These are phyloP conservation scores for Byasa hedistus DNA, from an alignment of 2,888 invertebrate genomes.

Conservation along the genomic window DNA sequence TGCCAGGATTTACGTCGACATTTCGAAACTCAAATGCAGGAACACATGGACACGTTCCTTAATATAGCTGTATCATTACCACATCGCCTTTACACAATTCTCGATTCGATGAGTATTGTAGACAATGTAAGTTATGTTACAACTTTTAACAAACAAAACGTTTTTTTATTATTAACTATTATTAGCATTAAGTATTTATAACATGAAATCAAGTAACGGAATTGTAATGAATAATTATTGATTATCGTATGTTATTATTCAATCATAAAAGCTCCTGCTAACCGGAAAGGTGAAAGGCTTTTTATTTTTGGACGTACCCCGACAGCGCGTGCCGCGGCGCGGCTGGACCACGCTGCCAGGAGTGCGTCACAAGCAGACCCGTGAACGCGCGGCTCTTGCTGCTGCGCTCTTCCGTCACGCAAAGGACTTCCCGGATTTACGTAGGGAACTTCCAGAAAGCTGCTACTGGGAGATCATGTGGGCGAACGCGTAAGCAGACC, in stretches of 20 bases:
- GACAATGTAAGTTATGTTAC: neutral
- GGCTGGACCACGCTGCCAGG: neutral
- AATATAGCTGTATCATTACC: neutral
- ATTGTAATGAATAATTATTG: too few species aligned
- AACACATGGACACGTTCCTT: neutral
- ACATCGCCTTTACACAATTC: neutral
- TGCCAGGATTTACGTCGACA: neutral
- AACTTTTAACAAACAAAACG: too few species aligned
- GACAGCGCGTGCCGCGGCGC: neutral
- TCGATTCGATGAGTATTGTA: neutral
- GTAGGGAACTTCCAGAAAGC: neutral
- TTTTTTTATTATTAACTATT: too few species aligned
- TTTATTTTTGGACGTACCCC: too few species aligned
- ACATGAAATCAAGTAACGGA: too few species aligned
- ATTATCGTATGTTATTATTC: too few species aligned
- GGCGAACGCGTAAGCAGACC: slow-evolving; percentile 1
- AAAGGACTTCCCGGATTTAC: neutral
- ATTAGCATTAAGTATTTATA: too few species aligned
- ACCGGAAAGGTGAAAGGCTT: too few species aligned
- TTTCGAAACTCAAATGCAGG: neutral
- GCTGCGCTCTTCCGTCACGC: neutral
- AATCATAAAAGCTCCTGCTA: too few species aligned
- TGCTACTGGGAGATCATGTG: slow-evolving; percentile 8
- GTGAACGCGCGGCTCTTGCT: neutral
- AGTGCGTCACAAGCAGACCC: neutral